phyloP scores from a whole-genome alignment of 2,797 vertebrate species.

The Centropyge bicolor region DNA sequence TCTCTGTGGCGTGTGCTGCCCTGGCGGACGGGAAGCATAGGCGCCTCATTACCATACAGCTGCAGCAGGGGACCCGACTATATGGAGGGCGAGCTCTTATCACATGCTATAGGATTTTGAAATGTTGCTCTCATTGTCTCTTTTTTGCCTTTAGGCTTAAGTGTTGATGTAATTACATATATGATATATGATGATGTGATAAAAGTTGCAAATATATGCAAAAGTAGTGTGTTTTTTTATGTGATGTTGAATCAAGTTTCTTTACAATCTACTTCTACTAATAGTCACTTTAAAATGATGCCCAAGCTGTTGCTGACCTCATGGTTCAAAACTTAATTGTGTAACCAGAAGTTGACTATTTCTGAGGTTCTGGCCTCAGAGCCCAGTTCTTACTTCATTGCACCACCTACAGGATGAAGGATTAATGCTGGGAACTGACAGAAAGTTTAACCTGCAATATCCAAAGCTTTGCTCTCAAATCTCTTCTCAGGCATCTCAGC shows the following conservation, averaged over 20 bases:
- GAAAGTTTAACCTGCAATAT: slow-evolving; percentile 41
- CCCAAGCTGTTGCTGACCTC: background rate
- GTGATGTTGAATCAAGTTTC: background rate
- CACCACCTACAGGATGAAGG: slow-evolving; percentile 87
- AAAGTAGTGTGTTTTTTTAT: background rate
- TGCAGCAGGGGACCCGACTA: slow-evolving; percentile 77
- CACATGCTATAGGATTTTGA: slow-evolving; percentile 34
- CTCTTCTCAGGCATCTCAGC: slow-evolving; percentile 12
- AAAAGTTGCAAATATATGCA: background rate
- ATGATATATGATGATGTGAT: background rate
- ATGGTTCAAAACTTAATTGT: background rate
- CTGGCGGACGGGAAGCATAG: slow-evolving; percentile 81
- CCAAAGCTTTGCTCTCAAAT: background rate
- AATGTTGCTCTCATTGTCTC: background rate
- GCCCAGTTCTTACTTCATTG: slow-evolving; percentile 64
- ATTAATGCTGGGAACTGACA: slow-evolving; percentile 23
- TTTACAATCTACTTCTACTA: background rate
- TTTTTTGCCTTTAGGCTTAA: no score
- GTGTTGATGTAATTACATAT: background rate
- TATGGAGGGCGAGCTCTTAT: background rate
- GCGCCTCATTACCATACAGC: slow-evolving; percentile 97
- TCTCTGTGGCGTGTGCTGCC: slow-evolving; percentile 89
- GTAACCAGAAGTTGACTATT: slow-evolving; percentile 13
- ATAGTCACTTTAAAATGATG: background rate
- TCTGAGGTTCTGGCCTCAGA: slow-evolving; percentile 9